These are phyloP conservation scores for Marasmarcha lunaedactyla DNA, from an alignment of 2,888 invertebrate species.

Conservation along the genomic window DNA sequence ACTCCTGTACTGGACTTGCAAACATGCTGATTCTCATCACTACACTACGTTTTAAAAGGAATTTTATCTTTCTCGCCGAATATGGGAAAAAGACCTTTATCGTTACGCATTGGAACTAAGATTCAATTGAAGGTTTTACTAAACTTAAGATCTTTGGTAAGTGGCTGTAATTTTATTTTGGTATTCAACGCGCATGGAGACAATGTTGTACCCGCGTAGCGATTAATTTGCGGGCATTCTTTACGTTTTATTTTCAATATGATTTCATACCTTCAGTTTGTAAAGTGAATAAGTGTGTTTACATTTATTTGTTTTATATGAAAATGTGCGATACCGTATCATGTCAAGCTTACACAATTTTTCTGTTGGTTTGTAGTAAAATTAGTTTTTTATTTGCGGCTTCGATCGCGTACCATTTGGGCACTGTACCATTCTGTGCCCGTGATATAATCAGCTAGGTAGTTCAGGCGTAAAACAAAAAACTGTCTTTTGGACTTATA, in stretches of 20 bases:
- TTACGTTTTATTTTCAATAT: slow-evolving; percentile 34
- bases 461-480: too few species aligned
- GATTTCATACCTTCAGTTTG: slow-evolving; percentile 9
- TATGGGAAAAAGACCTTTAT: neutral
- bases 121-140: neutral
- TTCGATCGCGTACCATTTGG: too few species aligned
- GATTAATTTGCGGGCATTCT: slow-evolving; percentile 51
- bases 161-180: neutral
- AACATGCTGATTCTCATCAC: slow-evolving; percentile 63
- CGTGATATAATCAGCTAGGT: too few species aligned
- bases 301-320: too few species aligned
- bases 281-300: neutral
- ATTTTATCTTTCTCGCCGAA: slow-evolving; percentile 13
- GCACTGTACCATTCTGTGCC: too few species aligned
- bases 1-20: slow-evolving; percentile 59
- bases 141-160: neutral
- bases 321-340: too few species aligned
- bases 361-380: too few species aligned
- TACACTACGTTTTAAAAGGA: slow-evolving; percentile 21
- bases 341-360: too few species aligned
- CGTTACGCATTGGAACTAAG: neutral
- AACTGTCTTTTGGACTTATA: too few species aligned
- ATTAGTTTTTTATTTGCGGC: too few species aligned
- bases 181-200: slow-evolving; percentile 22
- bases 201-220: slow-evolving; percentile 50